Percentiles rank a stretch among this genome's conserved stretches.
phyloP scores from a whole-genome alignment of 2,888 invertebrate genomes.

The Lordiphosa andalusiaca region DNA sequence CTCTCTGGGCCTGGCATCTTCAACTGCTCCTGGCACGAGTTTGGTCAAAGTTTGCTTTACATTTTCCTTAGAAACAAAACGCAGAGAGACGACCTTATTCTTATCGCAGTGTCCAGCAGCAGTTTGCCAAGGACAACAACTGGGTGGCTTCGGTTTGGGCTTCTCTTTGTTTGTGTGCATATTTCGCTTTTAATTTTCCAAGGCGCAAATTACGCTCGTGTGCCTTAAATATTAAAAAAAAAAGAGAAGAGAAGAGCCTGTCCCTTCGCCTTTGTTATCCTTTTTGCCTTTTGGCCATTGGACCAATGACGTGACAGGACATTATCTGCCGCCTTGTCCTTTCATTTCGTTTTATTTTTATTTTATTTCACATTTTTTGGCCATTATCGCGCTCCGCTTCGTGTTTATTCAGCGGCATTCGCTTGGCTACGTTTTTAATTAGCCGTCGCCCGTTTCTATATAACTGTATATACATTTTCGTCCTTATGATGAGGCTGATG shows the following conservation, averaged over 20 bases:
- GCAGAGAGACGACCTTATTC: slow-evolving; percentile 22
- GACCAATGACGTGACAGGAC: slow-evolving; percentile 28
- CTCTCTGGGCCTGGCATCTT: slow-evolving; percentile 1
- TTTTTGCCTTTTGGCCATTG: slow-evolving; percentile 53
- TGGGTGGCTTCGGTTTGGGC: slow-evolving; percentile 17
- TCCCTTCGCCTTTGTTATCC: slow-evolving; percentile 43
- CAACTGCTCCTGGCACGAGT: slow-evolving; percentile 21
- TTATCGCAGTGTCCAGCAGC: slow-evolving; percentile 50
- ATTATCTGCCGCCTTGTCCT: slow-evolving; percentile 46
- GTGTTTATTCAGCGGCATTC: slow-evolving; percentile 60
- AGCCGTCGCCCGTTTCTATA: slow-evolving; percentile 56
- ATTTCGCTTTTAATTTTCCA: slow-evolving; percentile 63
- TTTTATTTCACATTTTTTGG: slow-evolving; percentile 25
- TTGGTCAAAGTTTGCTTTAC: slow-evolving; percentile 51
- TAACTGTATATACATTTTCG: slow-evolving; percentile 6
- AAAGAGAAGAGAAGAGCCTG: slow-evolving; percentile 13
- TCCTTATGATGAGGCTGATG: slow-evolving; percentile 44
- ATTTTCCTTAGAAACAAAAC: slow-evolving; percentile 44
- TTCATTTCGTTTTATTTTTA: slow-evolving; percentile 24
- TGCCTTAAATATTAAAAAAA: slow-evolving; percentile 52
- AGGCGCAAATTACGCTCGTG: slow-evolving; percentile 66
- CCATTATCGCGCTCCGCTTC: slow-evolving; percentile 55
- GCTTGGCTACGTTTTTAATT: slow-evolving; percentile 73
- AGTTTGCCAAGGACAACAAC: slow-evolving; percentile 52
- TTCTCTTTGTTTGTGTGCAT: slow-evolving; percentile 37